Conservation (phyloP, 2,797 vertebrate genomes). For the Labeo calbasu region DNA sequence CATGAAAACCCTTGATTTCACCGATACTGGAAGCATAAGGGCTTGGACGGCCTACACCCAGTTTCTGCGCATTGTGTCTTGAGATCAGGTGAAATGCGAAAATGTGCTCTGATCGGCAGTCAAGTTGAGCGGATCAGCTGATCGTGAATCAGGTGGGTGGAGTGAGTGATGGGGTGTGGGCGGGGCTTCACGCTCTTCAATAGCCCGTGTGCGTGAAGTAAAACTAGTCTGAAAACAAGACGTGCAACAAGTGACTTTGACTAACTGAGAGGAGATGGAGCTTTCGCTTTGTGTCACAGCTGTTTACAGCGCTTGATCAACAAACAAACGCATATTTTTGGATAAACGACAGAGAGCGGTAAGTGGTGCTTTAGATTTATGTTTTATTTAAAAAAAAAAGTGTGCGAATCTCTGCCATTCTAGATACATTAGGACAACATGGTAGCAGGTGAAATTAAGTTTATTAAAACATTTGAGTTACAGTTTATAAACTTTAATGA, state of each 20-base stretch:
- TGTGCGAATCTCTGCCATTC: conserved; percentile 6
- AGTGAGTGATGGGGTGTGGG: conserved; percentile 60
- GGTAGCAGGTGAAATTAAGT: neutral
- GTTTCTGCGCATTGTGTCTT: conserved; percentile 31
- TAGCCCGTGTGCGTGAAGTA: conserved; percentile 61
- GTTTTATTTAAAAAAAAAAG: neutral
- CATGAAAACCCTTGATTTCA: conserved; percentile 16
- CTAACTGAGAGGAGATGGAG: conserved; percentile 54
- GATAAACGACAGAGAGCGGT: conserved; percentile 64
- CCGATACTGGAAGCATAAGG: conserved; percentile 22
- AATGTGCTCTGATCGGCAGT: neutral
- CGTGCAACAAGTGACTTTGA: conserved; percentile 65
- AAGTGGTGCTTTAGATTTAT: conserved; percentile 63
- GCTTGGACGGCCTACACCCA: conserved; percentile 11
- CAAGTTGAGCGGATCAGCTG: conserved; percentile 4
- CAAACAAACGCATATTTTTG: conserved; percentile 42
- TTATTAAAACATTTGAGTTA: neutral
- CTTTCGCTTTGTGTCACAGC: conserved; percentile 33
- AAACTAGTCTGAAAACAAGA: conserved; percentile 62
- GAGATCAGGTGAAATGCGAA: conserved; percentile 17
- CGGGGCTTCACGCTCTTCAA: conserved; percentile 64
- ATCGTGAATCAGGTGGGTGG: conserved; percentile 57
- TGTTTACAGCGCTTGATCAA: neutral
- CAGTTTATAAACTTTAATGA: neutral
- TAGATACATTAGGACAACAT: neutral